Base-by-base conservation (phyloP, 2,888 invertebrate genomes). In the Epiblema foenella region DNA sequence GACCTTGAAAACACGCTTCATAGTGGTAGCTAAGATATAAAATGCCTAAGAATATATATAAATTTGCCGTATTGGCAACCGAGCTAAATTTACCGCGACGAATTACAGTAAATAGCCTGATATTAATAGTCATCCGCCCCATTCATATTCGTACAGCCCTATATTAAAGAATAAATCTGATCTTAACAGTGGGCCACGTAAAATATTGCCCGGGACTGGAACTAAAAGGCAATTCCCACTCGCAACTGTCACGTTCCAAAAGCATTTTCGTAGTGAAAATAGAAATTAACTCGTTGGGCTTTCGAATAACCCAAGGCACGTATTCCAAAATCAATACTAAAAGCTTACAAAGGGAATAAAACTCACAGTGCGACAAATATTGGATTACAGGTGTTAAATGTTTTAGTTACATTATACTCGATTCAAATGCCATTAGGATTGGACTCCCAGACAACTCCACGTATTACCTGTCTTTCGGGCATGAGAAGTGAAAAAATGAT, bases 241-340 rank as follows among this genome's bases (percentile, higher is more conserved):
- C 77, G 78, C 82, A 74, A 78, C 76, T 75, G 78, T 81, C 82
- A 80, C 80, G 80, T 80, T 75, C 76, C 74, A 76, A 79, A 79
- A 77, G 76, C 77, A 77, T 81, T 80, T 78, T 71, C 74, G 66
- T 69, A 67, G 73, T 72, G 78, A 79, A 83, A 83, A 84, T 81
- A 81, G 79, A 84, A 83, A 84, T 84, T 81, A 81, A 81, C 78
- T 79, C 75, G 68, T 74, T 69, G 75, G 77, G 75, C 75, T 76
- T 80, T 79, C 78, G 75, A 75, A 80, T 82, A 81, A 81, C 80
- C 74, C 78, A 68, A 68, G 71, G 75, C 80, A 83, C 82, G 82
- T 83, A 77, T 77, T 77, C 76, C 65, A 74, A 75, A 84, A 84
- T 85, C 83, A 83, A 85, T 85, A 85, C 77, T 8, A 60, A 73